Evolutionary conservation across 2,888 invertebrate genomes (phyloP), one percentile per base, ranked within the genome.

Genomic region (Bugula neritina): DNA sequence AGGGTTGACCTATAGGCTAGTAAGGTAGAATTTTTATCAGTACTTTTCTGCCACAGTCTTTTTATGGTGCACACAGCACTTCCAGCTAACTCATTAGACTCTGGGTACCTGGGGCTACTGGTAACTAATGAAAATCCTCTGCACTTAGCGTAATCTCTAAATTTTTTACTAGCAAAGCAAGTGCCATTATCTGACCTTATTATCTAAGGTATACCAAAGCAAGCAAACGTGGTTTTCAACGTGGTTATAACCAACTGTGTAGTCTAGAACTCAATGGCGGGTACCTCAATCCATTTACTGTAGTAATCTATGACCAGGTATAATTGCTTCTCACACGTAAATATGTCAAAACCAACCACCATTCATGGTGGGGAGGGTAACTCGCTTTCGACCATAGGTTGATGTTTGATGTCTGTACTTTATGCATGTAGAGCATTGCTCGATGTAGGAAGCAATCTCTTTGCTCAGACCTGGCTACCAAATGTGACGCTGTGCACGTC

Each of bases 391-490:
- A n/a, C n/a, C n/a, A n/a, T n/a, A n/a, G n/a, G n/a, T n/a, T n/a
- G n/a, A n/a, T n/a, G n/a, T n/a, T n/a, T n/a, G n/a, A n/a, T n/a
- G n/a, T n/a, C n/a, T n/a, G n/a, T n/a, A n/a, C n/a, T n/a, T n/a
- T n/a, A n/a, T n/a, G n/a, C n/a, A n/a, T n/a, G n/a, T n/a, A n/a
- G n/a, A n/a, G n/a, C n/a, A n/a, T n/a, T n/a, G n/a, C n/a, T n/a
- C n/a, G n/a, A n/a, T n/a, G n/a, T n/a, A n/a, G n/a, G n/a, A n/a
- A n/a, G n/a, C n/a, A n/a, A n/a, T n/a, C n/a, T n/a, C n/a, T n/a
- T n/a, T n/a, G n/a, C n/a, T n/a, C n/a, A n/a, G n/a, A n/a, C n/a
- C 57, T 57, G 13, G 23, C 57, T 25, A 57, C 57, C 57, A 57
- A 57, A 57, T 23, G 23, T 57, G 57, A 5, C 57, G n/a, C n/a